Base-by-base conservation (phyloP, 2,113 vertebrate genomes). In the Hippolais icterina region DNA sequence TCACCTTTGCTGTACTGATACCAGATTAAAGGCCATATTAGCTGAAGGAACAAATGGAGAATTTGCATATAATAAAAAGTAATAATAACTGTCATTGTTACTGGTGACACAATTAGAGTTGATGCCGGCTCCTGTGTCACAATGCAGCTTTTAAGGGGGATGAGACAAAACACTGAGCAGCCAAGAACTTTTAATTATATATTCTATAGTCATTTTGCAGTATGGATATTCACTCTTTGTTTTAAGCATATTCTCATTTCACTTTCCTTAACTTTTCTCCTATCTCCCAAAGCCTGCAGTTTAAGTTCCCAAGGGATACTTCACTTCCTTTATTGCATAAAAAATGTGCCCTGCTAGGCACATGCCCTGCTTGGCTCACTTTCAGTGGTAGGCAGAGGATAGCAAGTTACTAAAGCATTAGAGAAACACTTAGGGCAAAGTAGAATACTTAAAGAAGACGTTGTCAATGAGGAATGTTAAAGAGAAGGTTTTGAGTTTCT, bases 401-500 rank as follows among this genome's bases (percentile, higher is more conserved):
- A 69, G 66, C 37, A 83, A 66, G 82, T 88, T 83, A 74, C 39
- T 65, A 63, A 90, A 72, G 33, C 35, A 35, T 66, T 86, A 83
- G 33, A 93, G 68, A 95, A 95, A 66, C 23, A 39, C n/a, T 52
- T 44, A 72, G 61, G 46, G 64, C 44, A 92, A 79, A 80, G 50
- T 85, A 41, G 46, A 88, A 72, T 69, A 37, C 15, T 17, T 80
- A 44, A 87, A 89, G 61, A 41, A 89, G 57, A 46, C 2, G 6
- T 72, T 44, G 60, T 47, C 66, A 85, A 50, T 57, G 59, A 83
- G 44, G 90, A 95, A 89, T 54, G 42, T 77, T 92, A 56, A 56
- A 91, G 46, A 88, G 57, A 77, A 83, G 59, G 72, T 3, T 94
- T 93, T 93, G 42, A 88, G 75, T 96, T 94, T 95, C 82, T 79